These are phyloP conservation scores for Xenopus laevis DNA, from an alignment of 2,113 vertebrate species.

Conservation along the genomic window DNA sequence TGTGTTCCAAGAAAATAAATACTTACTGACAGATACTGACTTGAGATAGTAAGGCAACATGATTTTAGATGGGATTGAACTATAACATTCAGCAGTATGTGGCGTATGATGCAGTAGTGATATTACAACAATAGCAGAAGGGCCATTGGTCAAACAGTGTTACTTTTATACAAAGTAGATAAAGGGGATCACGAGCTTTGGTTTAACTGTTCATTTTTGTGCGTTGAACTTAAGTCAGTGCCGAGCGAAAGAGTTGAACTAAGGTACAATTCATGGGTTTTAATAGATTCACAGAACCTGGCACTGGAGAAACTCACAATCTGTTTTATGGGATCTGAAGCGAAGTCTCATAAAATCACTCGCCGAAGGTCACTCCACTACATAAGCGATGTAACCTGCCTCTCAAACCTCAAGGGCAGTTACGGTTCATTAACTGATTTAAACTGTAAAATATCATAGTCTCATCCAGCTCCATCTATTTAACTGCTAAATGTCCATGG, in stretches of 20 bases:
- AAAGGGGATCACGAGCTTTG: background rate
- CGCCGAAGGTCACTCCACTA: background rate
- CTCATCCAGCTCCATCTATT: background rate
- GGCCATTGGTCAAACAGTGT: background rate
- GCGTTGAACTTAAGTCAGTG: background rate
- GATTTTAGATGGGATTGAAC: too few relatives aligned
- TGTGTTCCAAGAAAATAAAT: too few relatives aligned
- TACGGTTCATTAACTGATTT: slow-evolving; percentile 1
- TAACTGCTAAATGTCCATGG: background rate
- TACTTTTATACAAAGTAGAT: background rate
- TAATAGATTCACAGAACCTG: background rate
- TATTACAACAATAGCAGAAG: too few relatives aligned
- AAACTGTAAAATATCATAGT: slow-evolving; percentile 4
- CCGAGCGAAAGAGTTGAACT: too few relatives aligned
- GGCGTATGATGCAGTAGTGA: too few relatives aligned
- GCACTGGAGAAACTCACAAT: background rate
- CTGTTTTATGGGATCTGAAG: background rate
- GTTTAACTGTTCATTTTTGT: background rate
- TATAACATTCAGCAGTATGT: too few relatives aligned
- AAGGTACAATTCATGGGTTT: background rate
- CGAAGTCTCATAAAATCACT: background rate
- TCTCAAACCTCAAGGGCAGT: background rate
- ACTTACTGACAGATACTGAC: too few relatives aligned
- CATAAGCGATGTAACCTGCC: background rate
- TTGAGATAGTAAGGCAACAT: too few relatives aligned